Evolutionary conservation across 2,888 invertebrate species (phyloP).

Genomic region (Phortica okadai): DNA sequence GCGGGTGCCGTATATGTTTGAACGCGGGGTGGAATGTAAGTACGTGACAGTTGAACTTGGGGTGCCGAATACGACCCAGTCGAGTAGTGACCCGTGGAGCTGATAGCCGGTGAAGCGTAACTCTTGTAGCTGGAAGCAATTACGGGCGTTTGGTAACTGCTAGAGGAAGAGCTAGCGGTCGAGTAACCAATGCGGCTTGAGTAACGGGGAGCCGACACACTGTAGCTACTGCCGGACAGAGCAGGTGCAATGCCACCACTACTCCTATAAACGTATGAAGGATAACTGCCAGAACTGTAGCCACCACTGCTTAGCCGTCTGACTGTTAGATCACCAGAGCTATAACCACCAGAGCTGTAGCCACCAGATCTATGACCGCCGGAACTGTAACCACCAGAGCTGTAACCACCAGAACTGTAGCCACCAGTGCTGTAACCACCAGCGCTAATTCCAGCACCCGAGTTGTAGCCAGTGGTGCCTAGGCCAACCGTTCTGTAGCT

Average conservation of each 20-base stretch:
- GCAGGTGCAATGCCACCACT: constrained; percentile 22
- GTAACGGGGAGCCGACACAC: no score
- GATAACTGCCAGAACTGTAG: constrained; percentile 12
- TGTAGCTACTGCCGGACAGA: no score
- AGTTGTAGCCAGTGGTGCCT: neutral
- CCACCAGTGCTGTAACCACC: neutral
- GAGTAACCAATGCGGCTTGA: neutral
- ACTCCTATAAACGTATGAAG: neutral
- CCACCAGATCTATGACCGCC: neutral
- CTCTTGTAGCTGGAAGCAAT: constrained; percentile 53
- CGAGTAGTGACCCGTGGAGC: neutral
- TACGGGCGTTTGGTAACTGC: constrained; percentile 34
- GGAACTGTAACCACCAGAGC: neutral
- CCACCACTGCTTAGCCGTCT: constrained; percentile 14
- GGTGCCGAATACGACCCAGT: neutral
- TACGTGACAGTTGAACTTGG: neutral
- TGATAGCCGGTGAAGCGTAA: constrained; percentile 46
- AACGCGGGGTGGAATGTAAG: neutral
- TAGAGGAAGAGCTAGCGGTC: neutral
- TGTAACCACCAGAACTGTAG: neutral
- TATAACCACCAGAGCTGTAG: neutral
- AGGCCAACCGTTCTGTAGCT: constrained; percentile 25
- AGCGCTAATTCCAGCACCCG: neutral
- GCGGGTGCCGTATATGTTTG: constrained; percentile 13
- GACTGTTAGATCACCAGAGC: constrained; percentile 1